Conservation (phyloP, 2,113 vertebrate genomes). For the Sylvia atricapilla region DNA sequence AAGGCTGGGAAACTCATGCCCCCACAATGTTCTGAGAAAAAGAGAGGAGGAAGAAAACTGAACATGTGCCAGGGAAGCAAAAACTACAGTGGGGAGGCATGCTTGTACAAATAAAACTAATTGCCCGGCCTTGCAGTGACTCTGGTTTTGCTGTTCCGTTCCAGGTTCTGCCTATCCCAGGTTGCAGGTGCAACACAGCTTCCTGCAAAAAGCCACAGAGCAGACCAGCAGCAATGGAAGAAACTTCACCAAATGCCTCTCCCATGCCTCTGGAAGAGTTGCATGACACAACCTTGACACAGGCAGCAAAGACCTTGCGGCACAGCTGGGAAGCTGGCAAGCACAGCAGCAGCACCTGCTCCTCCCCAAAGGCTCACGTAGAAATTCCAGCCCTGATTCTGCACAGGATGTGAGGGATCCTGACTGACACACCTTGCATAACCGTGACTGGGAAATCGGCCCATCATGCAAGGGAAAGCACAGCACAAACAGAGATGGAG, state of each 20-base stretch:
- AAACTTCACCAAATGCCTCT: not conserved
- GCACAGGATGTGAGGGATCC: not conserved
- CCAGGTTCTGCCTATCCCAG: not conserved
- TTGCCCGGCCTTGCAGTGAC: fast-evolving
- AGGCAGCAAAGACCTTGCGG: not conserved
- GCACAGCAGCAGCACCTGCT: not conserved
- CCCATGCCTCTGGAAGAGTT: not conserved
- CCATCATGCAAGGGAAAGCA: not conserved
- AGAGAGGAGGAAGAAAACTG: not conserved
- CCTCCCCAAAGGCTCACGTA: not conserved
- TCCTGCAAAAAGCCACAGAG: not conserved
- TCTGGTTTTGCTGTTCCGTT: not conserved
- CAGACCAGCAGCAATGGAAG: not conserved
- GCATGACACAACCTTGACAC: not conserved
- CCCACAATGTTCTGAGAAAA: not conserved
- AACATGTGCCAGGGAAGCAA: not conserved
- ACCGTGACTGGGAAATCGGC: not conserved
- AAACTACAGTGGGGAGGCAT: not conserved
- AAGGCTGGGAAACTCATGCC: not conserved
- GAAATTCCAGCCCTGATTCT: not conserved
- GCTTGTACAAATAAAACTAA: not conserved
- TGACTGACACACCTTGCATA: not conserved
- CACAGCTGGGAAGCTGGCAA: not conserved
- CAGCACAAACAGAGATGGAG: not conserved
- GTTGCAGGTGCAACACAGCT: not conserved